These are phyloP conservation scores for Teinopalpus imperialis DNA, from an alignment of 2,888 invertebrate genomes.

Conservation along the genomic window DNA sequence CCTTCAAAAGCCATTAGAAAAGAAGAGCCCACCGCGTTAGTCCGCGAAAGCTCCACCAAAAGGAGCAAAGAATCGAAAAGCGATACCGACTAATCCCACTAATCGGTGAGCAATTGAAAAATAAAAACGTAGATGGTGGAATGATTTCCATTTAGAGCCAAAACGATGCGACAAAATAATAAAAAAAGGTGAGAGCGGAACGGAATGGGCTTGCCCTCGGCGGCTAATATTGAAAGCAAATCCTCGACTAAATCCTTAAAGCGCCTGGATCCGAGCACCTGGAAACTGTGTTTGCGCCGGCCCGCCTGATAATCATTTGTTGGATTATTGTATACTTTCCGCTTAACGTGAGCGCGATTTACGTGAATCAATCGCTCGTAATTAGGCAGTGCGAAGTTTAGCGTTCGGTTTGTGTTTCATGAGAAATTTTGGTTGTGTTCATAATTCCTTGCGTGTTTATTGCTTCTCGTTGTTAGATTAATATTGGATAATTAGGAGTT, in stretches of 20 bases:
- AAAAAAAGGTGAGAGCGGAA: constrained; percentile 73
- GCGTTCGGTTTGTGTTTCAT: constrained; percentile 22
- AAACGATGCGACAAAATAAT: constrained; percentile 82
- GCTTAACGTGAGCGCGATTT: constrained; percentile 65
- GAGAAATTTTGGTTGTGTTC: constrained; percentile 19
- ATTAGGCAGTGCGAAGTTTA: constrained; percentile 40
- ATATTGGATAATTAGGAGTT: not conserved
- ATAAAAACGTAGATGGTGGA: constrained; percentile 83
- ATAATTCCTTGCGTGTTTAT: constrained; percentile 12
- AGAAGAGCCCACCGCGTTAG: constrained; percentile 49
- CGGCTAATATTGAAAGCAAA: constrained; percentile 83
- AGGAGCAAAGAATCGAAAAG: constrained; percentile 78
- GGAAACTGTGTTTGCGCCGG: constrained; percentile 68
- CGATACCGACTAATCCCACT: constrained; percentile 80
- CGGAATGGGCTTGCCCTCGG: constrained; percentile 66
- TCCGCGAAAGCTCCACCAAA: constrained; percentile 70
- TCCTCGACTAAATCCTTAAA: constrained; percentile 82
- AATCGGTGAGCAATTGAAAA: constrained; percentile 82
- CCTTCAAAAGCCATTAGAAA: constrained; percentile 49
- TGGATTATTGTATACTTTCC: constrained; percentile 77
- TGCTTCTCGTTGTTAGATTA: constrained; percentile 11
- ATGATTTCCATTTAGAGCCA: constrained; percentile 81
- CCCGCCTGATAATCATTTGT: constrained; percentile 71
- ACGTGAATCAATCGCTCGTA: constrained; percentile 57
- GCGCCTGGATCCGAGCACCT: constrained; percentile 78